These are phyloP conservation scores for Cladopsammia gracilis DNA, from an alignment of 64 coral and sea anemone genomes.

Conservation along the genomic window DNA sequence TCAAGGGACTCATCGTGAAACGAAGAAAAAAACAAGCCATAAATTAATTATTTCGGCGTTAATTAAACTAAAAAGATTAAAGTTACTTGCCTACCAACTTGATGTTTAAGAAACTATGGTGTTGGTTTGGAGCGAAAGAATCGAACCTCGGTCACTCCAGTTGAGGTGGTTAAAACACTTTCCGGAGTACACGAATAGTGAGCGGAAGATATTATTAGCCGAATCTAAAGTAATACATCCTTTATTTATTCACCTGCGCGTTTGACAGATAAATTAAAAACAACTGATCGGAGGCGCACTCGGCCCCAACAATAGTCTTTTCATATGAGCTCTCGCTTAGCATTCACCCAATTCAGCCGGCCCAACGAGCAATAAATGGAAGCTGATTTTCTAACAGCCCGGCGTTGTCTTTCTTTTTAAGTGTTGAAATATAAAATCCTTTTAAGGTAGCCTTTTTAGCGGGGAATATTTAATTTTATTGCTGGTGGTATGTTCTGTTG, in stretches of 20 bases:
- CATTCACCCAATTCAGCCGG: not conserved
- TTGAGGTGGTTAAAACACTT: not conserved
- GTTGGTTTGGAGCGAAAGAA: not conserved
- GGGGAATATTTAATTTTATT: no score
- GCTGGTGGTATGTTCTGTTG: no score
- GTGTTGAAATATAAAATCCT: not conserved
- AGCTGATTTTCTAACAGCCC: not conserved
- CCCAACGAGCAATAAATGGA: not conserved
- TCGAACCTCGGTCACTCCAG: not conserved
- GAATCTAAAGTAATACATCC: not conserved
- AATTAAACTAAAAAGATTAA: no score
- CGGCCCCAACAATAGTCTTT: not conserved
- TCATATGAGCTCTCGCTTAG: not conserved
- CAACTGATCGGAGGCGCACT: not conserved
- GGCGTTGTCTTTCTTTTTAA: not conserved
- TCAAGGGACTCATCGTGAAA: not conserved
- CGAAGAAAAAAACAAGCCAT: not conserved
- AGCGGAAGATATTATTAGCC: not conserved
- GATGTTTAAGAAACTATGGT: not conserved
- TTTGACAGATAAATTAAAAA: conserved; percentile 31
- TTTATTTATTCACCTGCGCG: conserved; percentile 42
- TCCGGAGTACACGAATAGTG: not conserved
- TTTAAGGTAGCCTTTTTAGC: not conserved
- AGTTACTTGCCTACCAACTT: not conserved
- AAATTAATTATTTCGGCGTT: no score